These are phyloP conservation scores for Crocallis elinguaria DNA, from an alignment of 2,888 invertebrate species.

Conservation along the genomic window DNA sequence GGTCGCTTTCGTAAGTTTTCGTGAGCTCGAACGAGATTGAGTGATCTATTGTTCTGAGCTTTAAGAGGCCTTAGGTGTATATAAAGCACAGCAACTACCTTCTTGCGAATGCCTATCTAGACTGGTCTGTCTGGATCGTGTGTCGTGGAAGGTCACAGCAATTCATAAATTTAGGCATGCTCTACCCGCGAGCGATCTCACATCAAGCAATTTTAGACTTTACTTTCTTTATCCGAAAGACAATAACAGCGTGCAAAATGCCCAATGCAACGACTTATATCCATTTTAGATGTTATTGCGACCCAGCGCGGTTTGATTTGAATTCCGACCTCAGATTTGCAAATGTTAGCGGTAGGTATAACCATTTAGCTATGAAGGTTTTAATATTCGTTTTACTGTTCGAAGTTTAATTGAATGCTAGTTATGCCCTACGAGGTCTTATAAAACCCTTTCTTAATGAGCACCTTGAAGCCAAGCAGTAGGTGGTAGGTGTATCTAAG, in stretches of 20 bases:
- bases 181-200: constrained; percentile 8
- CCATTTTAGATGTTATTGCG: constrained; percentile 31
- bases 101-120: constrained; percentile 19
- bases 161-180: constrained; percentile 32
- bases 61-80: background rate
- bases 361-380: too few relatives aligned
- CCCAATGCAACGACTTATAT: constrained; percentile 36
- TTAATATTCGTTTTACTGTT: background rate
- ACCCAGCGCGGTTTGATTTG: constrained; percentile 44
- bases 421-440: too few relatives aligned
- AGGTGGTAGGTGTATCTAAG: too few relatives aligned
- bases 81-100: constrained; percentile 9
- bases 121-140: constrained; percentile 61
- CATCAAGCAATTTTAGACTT: constrained; percentile 27
- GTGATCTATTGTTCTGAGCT: constrained; percentile 68
- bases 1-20: constrained; percentile 74
- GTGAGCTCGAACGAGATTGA: constrained; percentile 74
- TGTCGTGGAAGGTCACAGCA: constrained; percentile 58
- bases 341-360: constrained; percentile 40
- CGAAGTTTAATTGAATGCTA: too few relatives aligned
- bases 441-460: too few relatives aligned
- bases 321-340: constrained; percentile 49
- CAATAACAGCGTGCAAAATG: constrained; percentile 34
- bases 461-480: too few relatives aligned
- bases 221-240: constrained; percentile 36